Evolutionary conservation across 2,888 invertebrate genomes (phyloP), one percentile per base, ranked within the genome.

Genomic region (Phaonia tiefii): DNA sequence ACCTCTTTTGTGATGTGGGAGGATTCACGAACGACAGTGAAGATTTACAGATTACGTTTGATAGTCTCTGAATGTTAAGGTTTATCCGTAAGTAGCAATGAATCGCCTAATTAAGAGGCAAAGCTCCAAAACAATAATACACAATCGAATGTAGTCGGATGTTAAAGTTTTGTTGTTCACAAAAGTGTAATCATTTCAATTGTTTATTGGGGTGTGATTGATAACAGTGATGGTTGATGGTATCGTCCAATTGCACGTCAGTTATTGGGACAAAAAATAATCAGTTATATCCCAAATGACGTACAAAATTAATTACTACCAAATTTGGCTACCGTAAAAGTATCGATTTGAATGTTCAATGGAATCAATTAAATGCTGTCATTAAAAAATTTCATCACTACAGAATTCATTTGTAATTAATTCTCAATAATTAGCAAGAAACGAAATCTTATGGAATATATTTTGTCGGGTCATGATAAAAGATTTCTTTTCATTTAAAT

Each of bases 1-100:
- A 74, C 79, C 79, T 73, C 63, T 73, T 65, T 78, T 54, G 31
- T n/a, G 13, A n/a, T 31, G 66, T 42, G 66, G 73, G 73, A 56
- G 66, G 65, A 66, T 44, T 26, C 11, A 17, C 44, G 54, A 11
- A 42, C 17, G 20, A 7, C 31, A 37, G 63, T 20, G 5, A 17
- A 63, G 63, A 63, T 63, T 0, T 11, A 13, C 39, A 20, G 63
- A 63, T 63, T 39, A 39, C 11, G 10, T 42, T 37, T 39, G 7
- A 2, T 39, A 13, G 7, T 17, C 0, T 42, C 1, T 20, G 42
- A 13, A 63, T 63, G 22, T 39, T 39, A 20, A 42, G 63, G 26
- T 13, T 42, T 63, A 13, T 15, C 63, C 63, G 22, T 8, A 42
- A 63, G 42, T 63, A 63, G 42, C 22, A 63, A 42, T 42, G 63